Conservation (phyloP, 2,113 vertebrate species). For the Hemichromis elongatus region DNA sequence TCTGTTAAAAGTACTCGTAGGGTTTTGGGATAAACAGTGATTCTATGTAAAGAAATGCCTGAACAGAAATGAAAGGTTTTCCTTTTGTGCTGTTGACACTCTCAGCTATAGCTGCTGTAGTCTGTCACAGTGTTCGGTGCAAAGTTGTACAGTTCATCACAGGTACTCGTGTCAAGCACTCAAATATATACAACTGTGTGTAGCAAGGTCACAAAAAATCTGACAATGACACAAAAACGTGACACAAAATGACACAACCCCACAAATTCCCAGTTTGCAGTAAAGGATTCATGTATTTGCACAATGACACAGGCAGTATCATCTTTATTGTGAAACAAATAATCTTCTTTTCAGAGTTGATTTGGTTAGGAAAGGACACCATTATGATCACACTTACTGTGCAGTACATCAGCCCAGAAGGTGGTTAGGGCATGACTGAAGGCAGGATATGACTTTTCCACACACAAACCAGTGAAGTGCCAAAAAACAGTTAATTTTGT, state of each 20-base stretch:
- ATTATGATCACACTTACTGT: neutral
- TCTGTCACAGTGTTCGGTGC: no score
- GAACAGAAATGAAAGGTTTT: no score
- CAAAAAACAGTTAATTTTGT: neutral
- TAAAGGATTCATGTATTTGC: neutral
- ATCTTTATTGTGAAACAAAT: neutral
- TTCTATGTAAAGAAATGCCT: no score
- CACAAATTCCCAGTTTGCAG: neutral
- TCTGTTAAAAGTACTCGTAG: no score
- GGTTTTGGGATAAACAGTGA: no score
- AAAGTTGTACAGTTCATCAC: no score
- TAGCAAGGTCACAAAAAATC: neutral
- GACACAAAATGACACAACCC: neutral
- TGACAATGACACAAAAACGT: neutral
- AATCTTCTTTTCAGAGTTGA: neutral
- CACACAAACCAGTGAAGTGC: neutral
- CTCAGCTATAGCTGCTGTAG: no score
- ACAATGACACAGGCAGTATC: neutral
- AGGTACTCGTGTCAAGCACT: neutral
- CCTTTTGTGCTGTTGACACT: no score
- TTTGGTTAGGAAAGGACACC: rapidly evolving
- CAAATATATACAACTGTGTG: neutral
- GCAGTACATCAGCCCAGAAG: neutral
- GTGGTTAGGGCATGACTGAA: neutral
- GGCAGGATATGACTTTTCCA: neutral